Evolutionary conservation across 2,888 invertebrate genomes (phyloP).

Genomic region (Sympetrum striolatum): DNA sequence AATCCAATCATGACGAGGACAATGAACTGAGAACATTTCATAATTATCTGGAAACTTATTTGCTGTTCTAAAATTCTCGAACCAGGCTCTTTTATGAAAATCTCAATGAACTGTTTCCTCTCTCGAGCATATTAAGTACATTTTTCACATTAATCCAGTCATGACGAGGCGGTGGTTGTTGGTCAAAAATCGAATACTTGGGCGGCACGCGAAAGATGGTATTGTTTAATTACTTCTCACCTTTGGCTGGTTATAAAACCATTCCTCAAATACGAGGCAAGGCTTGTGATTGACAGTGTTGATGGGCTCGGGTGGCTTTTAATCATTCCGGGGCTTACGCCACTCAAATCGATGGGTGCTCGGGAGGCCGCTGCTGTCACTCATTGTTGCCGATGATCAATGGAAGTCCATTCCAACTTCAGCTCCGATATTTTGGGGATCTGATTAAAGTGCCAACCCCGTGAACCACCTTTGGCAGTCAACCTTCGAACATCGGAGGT

Average conservation of each 20-base stretch:
- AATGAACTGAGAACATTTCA: no score
- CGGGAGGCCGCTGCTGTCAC: not conserved
- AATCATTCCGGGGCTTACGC: not conserved
- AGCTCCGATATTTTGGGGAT: not conserved
- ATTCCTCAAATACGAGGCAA: not conserved
- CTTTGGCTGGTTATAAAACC: not conserved
- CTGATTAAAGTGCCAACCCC: not conserved
- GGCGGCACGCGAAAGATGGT: no score
- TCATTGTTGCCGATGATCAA: conserved; percentile 44
- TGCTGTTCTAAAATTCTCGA: no score
- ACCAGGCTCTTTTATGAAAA: no score
- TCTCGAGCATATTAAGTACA: no score
- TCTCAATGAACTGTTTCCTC: no score
- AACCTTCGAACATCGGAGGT: not conserved
- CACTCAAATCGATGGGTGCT: conserved; percentile 13
- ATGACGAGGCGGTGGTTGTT: no score
- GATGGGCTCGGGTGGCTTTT: not conserved
- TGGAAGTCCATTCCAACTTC: not conserved
- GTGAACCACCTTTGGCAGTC: not conserved
- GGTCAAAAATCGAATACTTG: no score
- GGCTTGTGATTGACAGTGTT: conserved; percentile 15
- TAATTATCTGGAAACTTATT: no score
- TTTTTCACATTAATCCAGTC: no score
- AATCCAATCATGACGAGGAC: no score
- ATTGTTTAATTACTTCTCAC: no score